Evolutionary conservation across 2,797 vertebrate genomes (phyloP).

Genomic region (Sebastiscus albofasciatus): DNA sequence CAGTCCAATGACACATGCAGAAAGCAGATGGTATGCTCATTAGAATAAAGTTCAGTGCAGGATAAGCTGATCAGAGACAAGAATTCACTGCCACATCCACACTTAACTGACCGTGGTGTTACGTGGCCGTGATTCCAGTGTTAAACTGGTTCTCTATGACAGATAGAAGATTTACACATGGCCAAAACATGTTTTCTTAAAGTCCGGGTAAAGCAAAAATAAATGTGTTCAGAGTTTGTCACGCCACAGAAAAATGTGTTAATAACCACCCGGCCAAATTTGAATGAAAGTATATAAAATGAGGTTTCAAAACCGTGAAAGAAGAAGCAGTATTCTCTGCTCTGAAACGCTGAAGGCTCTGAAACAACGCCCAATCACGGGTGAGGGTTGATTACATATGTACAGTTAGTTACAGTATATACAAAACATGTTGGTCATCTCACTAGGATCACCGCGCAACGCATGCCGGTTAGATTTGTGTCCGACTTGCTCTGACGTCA

Average conservation of each 20-base stretch:
- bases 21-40: constrained; percentile 97
- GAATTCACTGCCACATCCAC: constrained; percentile 23
- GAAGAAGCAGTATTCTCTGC: no score
- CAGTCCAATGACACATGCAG: constrained; percentile 99
- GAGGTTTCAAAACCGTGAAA: no score
- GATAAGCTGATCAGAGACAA: constrained; percentile 83
- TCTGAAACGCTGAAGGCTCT: no score
- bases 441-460: fast-evolving
- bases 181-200: not conserved
- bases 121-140: constrained; percentile 12
- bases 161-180: not conserved
- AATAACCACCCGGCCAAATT: no score
- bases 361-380: fast-evolving
- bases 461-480: fast-evolving
- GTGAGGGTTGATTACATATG: no score
- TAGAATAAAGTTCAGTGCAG: constrained; percentile 93
- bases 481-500: no score
- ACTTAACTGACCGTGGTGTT: constrained; percentile 19
- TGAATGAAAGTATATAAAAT: no score
- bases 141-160: not conserved
- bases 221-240: not conserved
- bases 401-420: no score
- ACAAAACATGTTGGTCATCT: no score
- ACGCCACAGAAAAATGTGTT: no score
- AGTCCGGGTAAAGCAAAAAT: not conserved